A percentile compares a stretch with the other conserved stretches of the same genome.
Conservation (phyloP, 23 tunicate species). For the Trididemnum miniatum region DNA sequence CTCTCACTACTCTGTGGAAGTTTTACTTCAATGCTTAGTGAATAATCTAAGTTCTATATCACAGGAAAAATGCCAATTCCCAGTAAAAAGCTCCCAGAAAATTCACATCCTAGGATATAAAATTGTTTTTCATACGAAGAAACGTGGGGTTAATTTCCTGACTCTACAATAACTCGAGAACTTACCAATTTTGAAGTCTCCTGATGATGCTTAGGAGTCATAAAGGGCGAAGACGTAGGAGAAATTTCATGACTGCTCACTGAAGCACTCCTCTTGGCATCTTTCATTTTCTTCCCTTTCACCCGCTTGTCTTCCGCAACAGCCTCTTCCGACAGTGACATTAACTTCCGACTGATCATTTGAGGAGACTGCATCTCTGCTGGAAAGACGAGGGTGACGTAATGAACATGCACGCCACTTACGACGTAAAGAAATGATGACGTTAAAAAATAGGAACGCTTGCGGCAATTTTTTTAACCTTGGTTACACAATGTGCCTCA, state of each 20-base stretch:
- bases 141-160: too few species aligned
- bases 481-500: too few species aligned
- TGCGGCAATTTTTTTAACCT: too few species aligned
- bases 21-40: too few species aligned
- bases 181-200: not conserved
- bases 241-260: conserved; percentile 77
- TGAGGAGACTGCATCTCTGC: conserved; percentile 80
- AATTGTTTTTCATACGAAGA: too few species aligned
- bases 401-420: not conserved
- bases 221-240: conserved; percentile 59
- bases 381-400: not conserved
- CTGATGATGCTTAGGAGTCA: conserved; percentile 28
- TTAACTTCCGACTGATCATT: conserved; percentile 57
- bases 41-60: too few species aligned
- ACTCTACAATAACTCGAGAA: too few species aligned
- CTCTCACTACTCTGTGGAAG: too few species aligned
- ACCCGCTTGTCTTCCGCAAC: conserved; percentile 25
- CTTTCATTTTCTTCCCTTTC: conserved; percentile 21
- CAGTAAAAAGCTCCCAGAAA: too few species aligned
- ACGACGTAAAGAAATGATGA: not conserved
- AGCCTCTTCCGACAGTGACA: conserved; percentile 84
- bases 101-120: too few species aligned
- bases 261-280: conserved; percentile 46
- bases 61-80: too few species aligned
- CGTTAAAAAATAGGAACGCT: too few species aligned